Conservation (phyloP, 2,888 invertebrate genomes). For the Perdita meconis region DNA sequence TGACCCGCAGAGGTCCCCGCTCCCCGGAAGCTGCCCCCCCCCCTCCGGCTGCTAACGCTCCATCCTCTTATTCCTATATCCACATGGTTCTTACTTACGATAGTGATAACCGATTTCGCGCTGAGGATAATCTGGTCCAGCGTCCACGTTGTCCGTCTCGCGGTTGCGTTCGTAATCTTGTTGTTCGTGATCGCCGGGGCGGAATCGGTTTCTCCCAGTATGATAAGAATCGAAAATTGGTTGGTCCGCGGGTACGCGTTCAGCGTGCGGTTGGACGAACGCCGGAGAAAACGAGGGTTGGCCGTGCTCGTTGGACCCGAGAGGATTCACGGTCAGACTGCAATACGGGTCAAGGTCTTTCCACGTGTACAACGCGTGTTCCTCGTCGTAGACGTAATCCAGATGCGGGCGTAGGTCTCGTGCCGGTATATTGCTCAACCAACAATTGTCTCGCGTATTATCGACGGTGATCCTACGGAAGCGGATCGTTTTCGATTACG, state of each 20-base stretch:
- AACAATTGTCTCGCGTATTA: constrained; percentile 87
- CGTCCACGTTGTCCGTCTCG: neutral
- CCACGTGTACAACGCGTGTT: constrained; percentile 91
- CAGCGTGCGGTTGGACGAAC: neutral
- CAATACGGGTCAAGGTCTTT: constrained; percentile 92
- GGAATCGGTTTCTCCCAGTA: neutral
- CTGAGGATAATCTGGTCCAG: neutral
- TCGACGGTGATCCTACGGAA: constrained; percentile 56
- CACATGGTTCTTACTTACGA: constrained; percentile 49
- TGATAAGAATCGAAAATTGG: neutral
- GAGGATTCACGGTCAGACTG: neutral
- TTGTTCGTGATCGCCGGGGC: neutral
- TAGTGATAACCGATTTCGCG: neutral
- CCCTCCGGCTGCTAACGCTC: too few relatives aligned
- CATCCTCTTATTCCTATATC: too few relatives aligned
- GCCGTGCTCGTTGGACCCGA: neutral
- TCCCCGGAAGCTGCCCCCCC: too few relatives aligned
- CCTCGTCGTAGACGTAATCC: constrained; percentile 89
- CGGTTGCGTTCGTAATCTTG: constrained; percentile 1
- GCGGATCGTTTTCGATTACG: too few relatives aligned
- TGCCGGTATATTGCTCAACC: constrained; percentile 91
- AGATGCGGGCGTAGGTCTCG: constrained; percentile 90
- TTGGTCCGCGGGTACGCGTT: too few relatives aligned
- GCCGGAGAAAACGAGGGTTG: neutral
- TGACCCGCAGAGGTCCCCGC: too few relatives aligned